Conservation (phyloP, 2,888 invertebrate species). For the Ecliptopera silaceata region DNA sequence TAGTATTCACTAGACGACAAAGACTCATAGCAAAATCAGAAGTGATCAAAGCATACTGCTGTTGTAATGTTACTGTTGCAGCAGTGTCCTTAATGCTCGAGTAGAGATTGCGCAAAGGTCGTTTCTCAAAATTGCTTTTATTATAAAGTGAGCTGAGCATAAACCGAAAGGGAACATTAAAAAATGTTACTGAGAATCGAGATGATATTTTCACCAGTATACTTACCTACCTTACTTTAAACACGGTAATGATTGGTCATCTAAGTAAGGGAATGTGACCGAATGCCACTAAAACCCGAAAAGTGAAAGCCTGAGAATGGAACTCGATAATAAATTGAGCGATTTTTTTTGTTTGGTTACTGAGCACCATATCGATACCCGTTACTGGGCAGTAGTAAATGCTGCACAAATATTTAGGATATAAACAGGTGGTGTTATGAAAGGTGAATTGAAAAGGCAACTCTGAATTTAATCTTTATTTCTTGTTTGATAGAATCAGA, state of each 20-base stretch:
- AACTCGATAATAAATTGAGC: slow-evolving; percentile 45
- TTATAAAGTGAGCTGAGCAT: slow-evolving; percentile 45
- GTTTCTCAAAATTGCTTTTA: slow-evolving; percentile 60
- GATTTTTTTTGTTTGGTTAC: slow-evolving; percentile 37
- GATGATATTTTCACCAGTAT: slow-evolving; percentile 31
- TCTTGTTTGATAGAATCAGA: slow-evolving; percentile 23
- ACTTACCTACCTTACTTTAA: slow-evolving; percentile 1
- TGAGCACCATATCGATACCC: slow-evolving; percentile 16
- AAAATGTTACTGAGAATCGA: not conserved
- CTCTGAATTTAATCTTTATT: slow-evolving; percentile 31
- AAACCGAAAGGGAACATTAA: slow-evolving; percentile 43
- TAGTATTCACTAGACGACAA: slow-evolving; percentile 41
- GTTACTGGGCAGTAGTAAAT: slow-evolving; percentile 26
- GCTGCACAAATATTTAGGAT: slow-evolving; percentile 29
- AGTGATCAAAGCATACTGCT: slow-evolving; percentile 51
- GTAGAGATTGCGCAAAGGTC: slow-evolving; percentile 68
- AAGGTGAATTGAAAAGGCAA: not conserved
- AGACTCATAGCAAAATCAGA: slow-evolving; percentile 45
- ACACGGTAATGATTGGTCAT: slow-evolving; percentile 17
- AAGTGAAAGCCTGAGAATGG: slow-evolving; percentile 62
- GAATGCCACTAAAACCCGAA: slow-evolving; percentile 45
- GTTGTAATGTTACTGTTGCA: slow-evolving; percentile 54
- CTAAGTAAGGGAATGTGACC: slow-evolving; percentile 25
- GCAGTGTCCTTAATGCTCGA: slow-evolving; percentile 70
- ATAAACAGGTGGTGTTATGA: slow-evolving; percentile 31